Evolutionary conservation across 1,140 invertebrate genomes (phyloP), one percentile per base, ranked within the genome.

Genomic region (Pogonognathellus flavescens): DNA sequence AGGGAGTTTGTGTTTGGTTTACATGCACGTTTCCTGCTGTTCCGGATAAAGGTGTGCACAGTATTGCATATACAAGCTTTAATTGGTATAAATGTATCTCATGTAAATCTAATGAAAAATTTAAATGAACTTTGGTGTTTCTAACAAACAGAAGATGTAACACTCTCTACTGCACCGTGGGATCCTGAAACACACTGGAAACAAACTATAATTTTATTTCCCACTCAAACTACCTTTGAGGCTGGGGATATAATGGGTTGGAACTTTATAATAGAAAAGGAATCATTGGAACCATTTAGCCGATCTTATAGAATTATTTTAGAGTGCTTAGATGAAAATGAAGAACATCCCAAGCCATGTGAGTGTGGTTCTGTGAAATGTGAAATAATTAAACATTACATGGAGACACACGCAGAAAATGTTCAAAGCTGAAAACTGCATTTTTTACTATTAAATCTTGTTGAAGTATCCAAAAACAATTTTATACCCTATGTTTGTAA

Each of bases 111-210:
- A 20, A 62, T 18, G n/a, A 20, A 50, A 70, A 8, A 55, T 10
- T 55, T 55, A 55, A 2, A 55, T 9, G 2, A 55, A 55, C 16
- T 55, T 11, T 16, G 11, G 82, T 70, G 22, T 60, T 83, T 22
- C 86, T 11, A 13, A 7, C 22, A 55, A 62, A n/a, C 22, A 80
- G 87, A 87, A 8, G 76, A 94, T 16, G 91, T 92, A 49, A 89
- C 72, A 5, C 93, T 97, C 87, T 94, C 94, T 72, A 97, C 96
- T 89, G 95, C 94, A 83, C 97, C 95, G 87, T 92, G 91, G 87
- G 92, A 91, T 89, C 93, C 93, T 89, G 92, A 93, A 86, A 99
- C 98, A 18, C 98, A 99, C 92, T 99, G 98, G 98, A 98, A 99
- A 90, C 98, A 99, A 92, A 98, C 97, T 2, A 94, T 97, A 8